Evolutionary conservation across 2,888 invertebrate genomes (phyloP).

Genomic region (Oligia latruncula): DNA sequence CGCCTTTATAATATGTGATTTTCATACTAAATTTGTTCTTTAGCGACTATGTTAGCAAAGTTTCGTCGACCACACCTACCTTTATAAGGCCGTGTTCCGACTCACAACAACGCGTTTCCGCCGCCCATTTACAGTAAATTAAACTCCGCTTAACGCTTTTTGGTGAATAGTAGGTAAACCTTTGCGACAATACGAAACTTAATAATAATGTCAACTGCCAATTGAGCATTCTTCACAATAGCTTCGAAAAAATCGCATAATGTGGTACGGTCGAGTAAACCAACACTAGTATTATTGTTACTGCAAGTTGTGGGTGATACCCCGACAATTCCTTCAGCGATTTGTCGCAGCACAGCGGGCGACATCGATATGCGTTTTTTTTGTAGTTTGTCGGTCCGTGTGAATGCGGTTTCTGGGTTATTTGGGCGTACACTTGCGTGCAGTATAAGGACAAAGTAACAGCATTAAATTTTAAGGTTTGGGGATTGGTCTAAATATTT

Average conservation of each 20-base stretch:
- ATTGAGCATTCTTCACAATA: constrained; percentile 62
- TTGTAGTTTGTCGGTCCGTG: constrained; percentile 64
- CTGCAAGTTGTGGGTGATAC: constrained; percentile 61
- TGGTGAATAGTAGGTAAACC: constrained; percentile 40
- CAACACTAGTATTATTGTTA: constrained; percentile 58
- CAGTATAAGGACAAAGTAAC: constrained; percentile 28
- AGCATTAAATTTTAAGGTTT: background rate
- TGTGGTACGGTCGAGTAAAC: constrained; percentile 57
- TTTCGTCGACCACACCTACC: background rate
- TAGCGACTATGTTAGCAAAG: background rate
- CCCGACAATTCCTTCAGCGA: constrained; percentile 63
- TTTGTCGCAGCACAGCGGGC: constrained; percentile 72
- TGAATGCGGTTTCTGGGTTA: constrained; percentile 81
- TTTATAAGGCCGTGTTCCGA: constrained; percentile 10
- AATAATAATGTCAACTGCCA: constrained; percentile 68
- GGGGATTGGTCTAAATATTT: constrained; percentile 4
- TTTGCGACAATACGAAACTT: constrained; percentile 40
- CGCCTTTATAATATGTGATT: no score
- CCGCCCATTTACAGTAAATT: constrained; percentile 51
- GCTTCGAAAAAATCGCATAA: constrained; percentile 49
- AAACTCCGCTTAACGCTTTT: constrained; percentile 59
- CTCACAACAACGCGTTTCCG: constrained; percentile 41
- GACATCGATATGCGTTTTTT: constrained; percentile 63
- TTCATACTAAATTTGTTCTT: no score
- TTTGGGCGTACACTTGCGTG: constrained; percentile 62